These are phyloP conservation scores for Pyrochroa serraticornis DNA, from an alignment of 2,888 invertebrate genomes.

Conservation along the genomic window DNA sequence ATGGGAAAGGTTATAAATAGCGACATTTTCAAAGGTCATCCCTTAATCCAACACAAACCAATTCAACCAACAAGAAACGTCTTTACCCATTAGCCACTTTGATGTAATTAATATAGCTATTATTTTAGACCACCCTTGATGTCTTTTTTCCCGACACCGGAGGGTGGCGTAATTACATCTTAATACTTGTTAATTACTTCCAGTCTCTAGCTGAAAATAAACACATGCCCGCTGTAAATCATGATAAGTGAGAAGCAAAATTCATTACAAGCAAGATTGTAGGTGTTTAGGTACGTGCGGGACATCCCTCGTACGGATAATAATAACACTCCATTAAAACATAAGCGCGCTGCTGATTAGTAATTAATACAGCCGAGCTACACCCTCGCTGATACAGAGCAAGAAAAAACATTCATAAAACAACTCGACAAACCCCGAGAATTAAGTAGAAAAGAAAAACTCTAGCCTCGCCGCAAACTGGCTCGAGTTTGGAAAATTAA, in stretches of 20 bases:
- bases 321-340: conserved; percentile 51
- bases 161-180: conserved; percentile 42
- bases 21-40: conserved; percentile 45
- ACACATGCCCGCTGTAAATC: conserved; percentile 46
- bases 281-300: conserved; percentile 37
- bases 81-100: conserved; percentile 32
- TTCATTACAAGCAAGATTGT: conserved; percentile 23
- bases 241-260: conserved; percentile 31
- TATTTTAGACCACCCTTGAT: conserved; percentile 20
- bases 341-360: conserved; percentile 49
- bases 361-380: conserved; percentile 44
- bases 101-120: conserved; percentile 34
- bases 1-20: conserved; percentile 44
- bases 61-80: conserved; percentile 15
- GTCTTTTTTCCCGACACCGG: conserved; percentile 32
- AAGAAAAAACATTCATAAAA: too few species aligned
- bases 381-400: conserved; percentile 19
- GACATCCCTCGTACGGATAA: conserved; percentile 45
- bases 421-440: too few species aligned
- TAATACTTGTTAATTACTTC: conserved; percentile 47
- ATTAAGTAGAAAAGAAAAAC: too few species aligned
- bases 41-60: conserved; percentile 1
- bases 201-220: conserved; percentile 46
- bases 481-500: too few species aligned
- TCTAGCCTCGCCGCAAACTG: too few species aligned